Base-by-base conservation (phyloP, 1,140 invertebrate genomes). In the Tenebrio molitor region DNA sequence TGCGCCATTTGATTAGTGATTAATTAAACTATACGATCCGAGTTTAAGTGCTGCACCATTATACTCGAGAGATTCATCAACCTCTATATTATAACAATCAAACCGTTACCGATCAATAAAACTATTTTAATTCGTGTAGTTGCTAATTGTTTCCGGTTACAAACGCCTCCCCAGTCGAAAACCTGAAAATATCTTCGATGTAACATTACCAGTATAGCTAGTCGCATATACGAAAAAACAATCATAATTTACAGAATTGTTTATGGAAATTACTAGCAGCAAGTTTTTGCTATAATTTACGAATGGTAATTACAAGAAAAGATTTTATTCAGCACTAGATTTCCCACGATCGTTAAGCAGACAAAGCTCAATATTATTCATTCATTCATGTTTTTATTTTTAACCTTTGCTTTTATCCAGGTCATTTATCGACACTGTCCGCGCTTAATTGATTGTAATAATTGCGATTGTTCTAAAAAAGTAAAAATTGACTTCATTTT, bases 241-340 rank as follows among this genome's bases (percentile, higher is more conserved):
- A 53, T 58, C 23, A 17, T 29, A 42, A 65, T 46, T 69, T 69
- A 50, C 66, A 17, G 66, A 69, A 69, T 69, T 46, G 66, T 69
- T 50, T 69, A 69, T 69, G 67, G 67, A 69, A 69, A 69, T 69
- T 69, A 69, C 25, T 14, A 34, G 17, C 23, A 33, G 44, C 67
- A 6, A 69, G 67, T 69, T 69, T 69, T 69, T 69, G 44, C 67
- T 69, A 69, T 69, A 58, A 53, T 58, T 69, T 69, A 69, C 67
- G 36, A 53, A 69, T 53, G 67, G 36, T 69, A 53, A 69, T 69
- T 69, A 69, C 44, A 69, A 69, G 29, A 69, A 34, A 36, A 69
- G 42, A 42, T 33, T 53, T 53, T 46, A 69, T 69, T 46, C 44
- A 42, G 44, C 19, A 53, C 50, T 46, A 39, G 34, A 39, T 53